A percentile compares a stretch with the other conserved stretches of the same genome.
These are phyloP conservation scores for Peromyscus aztecus DNA, from an alignment of 2,797 vertebrate genomes.

Conservation along the genomic window DNA sequence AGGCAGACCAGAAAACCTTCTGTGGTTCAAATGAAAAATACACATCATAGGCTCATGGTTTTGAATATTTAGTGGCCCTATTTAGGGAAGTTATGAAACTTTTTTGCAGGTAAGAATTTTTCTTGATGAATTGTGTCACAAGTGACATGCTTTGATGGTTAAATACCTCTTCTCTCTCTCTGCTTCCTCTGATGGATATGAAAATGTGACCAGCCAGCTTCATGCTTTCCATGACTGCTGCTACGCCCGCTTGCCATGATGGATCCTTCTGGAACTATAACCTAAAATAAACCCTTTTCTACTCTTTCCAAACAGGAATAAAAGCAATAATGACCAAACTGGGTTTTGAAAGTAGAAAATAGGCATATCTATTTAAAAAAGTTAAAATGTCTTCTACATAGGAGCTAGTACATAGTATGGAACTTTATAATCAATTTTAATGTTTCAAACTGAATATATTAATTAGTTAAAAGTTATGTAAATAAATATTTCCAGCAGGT, in stretches of 20 bases:
- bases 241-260: neutral
- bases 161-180: neutral
- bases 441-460: neutral
- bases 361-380: neutral
- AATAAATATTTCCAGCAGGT: neutral
- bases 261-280: neutral
- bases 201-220: neutral
- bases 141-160: neutral
- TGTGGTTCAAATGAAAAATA: neutral
- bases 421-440: neutral
- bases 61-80: neutral
- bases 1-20: neutral
- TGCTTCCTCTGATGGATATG: neutral
- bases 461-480: neutral
- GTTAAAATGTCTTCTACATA: neutral
- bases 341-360: neutral
- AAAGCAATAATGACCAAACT: neutral
- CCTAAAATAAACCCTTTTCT: neutral
- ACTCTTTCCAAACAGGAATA: neutral
- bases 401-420: constrained; percentile 4
- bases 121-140: neutral
- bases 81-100: neutral
- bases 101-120: too few species aligned
- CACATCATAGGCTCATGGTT: neutral
- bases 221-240: neutral